Evolutionary conservation across 2,888 invertebrate genomes (phyloP), one percentile per base, ranked within the genome.

Genomic region (Lasioglossum leucozonium): DNA sequence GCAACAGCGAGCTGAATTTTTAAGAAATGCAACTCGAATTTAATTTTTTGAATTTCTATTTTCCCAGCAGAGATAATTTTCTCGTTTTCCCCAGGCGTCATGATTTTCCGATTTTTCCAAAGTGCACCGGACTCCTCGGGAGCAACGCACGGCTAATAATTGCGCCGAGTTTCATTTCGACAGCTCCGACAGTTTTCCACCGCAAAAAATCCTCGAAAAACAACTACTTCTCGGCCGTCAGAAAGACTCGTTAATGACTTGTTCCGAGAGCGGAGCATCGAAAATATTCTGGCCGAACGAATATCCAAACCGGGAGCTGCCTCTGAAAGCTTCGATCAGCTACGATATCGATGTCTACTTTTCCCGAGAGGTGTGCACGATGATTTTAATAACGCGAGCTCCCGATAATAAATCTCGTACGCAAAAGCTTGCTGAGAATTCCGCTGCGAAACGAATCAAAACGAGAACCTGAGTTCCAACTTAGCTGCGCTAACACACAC

Each of bases 301-400:
- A 62, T 69, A 74, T 80, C 42, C 58, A 62, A 16, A 26, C 58
- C 26, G 26, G 58, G 26, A 58, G 58, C 58, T 4, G 13, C 58
- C 4, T 4, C 26, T n/a, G 58, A 13, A 26, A n/a, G 58, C 26
- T 62, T 62, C 58, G 26, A 37, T 71, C 44, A 26, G 11, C 11
- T 3, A 34, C 16, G 55, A 72, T 47, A 84, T 84, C 73, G 69
- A 74, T 34, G 84, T 81, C 73, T 58, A 42, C 81, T 16, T 37
- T 51, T 18, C 74, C 65, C 58, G 6, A 16, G 26, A 42, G 62
- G 30, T 47, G 22, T 69, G 22, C 18, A 42, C 30, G 58, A 34
- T 22, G 37, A 65, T 81, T 77, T 81, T 62, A 81, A 81, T 81
- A 84, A 77, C 34, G 55, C 22, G 30, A 22, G 37, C 55, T 34